phyloP scores from a whole-genome alignment of 2,113 vertebrate species.

The Clarias gariepinus region DNA sequence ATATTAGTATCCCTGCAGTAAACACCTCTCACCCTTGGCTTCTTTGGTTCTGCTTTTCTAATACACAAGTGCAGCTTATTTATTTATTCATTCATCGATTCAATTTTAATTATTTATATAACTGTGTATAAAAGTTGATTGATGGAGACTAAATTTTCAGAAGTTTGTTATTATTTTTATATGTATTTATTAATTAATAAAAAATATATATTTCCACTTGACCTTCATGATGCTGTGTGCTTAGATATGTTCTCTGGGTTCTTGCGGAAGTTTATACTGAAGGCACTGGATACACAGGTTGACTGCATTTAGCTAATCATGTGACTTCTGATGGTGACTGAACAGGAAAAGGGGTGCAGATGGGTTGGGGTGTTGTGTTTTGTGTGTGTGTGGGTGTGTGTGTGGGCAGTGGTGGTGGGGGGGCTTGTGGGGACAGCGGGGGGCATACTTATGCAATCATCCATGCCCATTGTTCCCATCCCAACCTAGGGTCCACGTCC shows the following conservation, averaged over 20 bases:
- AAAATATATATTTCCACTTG: too few species aligned
- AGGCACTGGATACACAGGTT: background rate
- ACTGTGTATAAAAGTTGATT: too few species aligned
- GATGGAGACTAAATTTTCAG: too few species aligned
- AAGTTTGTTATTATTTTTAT: too few species aligned
- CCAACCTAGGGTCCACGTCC: too few species aligned
- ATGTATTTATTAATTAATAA: too few species aligned
- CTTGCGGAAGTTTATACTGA: background rate
- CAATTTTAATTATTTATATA: too few species aligned
- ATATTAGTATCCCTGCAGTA: background rate
- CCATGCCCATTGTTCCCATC: background rate
- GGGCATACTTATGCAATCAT: background rate
- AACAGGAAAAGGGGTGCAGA: background rate
- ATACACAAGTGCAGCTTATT: background rate
- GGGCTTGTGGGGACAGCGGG: background rate
- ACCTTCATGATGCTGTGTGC: background rate
- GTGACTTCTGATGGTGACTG: background rate
- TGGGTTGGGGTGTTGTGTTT: too few species aligned
- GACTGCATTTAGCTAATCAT: background rate
- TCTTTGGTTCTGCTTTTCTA: background rate
- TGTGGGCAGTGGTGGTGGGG: background rate
- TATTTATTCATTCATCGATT: too few species aligned
- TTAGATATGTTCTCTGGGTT: background rate
- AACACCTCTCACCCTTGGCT: background rate
- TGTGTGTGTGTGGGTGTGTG: too few species aligned